Base-by-base conservation (phyloP, 2,888 invertebrate species). In the Eristalis pertinax region DNA sequence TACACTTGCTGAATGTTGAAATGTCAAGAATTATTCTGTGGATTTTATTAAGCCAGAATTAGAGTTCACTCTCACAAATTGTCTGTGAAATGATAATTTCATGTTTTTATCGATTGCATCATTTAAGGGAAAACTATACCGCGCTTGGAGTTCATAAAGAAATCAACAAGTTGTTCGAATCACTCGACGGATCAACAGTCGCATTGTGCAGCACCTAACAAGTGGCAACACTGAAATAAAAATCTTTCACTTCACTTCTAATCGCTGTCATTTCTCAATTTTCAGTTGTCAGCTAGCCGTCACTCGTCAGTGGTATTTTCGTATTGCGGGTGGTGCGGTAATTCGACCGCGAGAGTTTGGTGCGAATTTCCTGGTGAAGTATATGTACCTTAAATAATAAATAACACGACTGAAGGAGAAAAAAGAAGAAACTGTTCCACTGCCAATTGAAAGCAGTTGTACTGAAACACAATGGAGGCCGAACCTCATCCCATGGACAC, bases 401-500 rank as follows among this genome's bases (percentile, higher is more conserved):
- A 58, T 58, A 24, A 11, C 13, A 26, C 24, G 7, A 60, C 24
- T 29, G 13, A n/a, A n/a, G n/a, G n/a, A n/a, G 26, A 60, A 60
- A 4, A 2, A 32, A 35, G 24, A 41, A 29, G n/a, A n/a, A 38
- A 13, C n/a, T 32, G 10, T 32, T 24, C 15, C 26, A 56, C 58
- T 73, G 63, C 63, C 58, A 35, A 22, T 7, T 13, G 32, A 65
- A 32, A 35, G 19, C 15, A 58, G 63, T 3, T 32, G 19, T 22
- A 62, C 26, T 10, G 29, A 19, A 24, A 69, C 58, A 89, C 79
- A 88, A 91, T 91, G 91, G 90, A 73, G 74, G 89, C 89, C 29
- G 77, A 84, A 75, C 76, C 94, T 92, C 94, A 95, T 92, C 93
- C 95, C 90, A 95, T 97, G 94, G 96, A 96, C 93, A 94, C 94